Evolutionary conservation across 2,113 vertebrate species (phyloP), one percentile per base, ranked within the genome.

Genomic region (Aspidoscelis tigris): DNA sequence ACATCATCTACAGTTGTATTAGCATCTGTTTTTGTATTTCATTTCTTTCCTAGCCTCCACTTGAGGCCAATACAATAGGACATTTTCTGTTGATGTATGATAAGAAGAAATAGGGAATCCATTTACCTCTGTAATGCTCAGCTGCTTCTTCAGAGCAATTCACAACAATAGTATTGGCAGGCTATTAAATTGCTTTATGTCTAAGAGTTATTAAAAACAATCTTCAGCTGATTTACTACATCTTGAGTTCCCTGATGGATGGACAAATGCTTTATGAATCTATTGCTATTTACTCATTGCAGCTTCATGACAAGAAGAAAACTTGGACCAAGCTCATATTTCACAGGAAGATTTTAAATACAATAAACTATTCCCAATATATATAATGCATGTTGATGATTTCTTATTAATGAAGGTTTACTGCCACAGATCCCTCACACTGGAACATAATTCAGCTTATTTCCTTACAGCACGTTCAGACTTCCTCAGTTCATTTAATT

Each of bases 161-260:
- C 81, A 44, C 58, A 83, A 90, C 84, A 93, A 85, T 86, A 76
- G 64, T 89, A 85, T 82, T 92, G 92, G 87, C 91, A 93, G 91
- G 88, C 93, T 90, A 94, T 86, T 89, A 89, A 94, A 88, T 88
- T 85, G 89, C 79, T 81, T 83, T 93, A 95, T 89, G 91, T 53
- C 87, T 86, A 86, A 79, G 65, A 79, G 76, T 89, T 94, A 89
- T 89, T 93, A 93, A 93, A 92, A 89, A 20, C 65, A 69, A 81
- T 24, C 76, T 93, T 84, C 86, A 93, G 88, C 84, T 92, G 92
- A 92, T 92, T 94, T 93, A 92, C 88, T 92, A 58, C 88, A 70
- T 84, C 66, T 88, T 82, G 61, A 66, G 21, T 50, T 88, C 88
- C 90, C 83, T 75, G 33, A n/a, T 76, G 76, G 80, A 84, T 44